Evolutionary conservation across 2,113 vertebrate genomes (phyloP).

Genomic region (Hepsetus odoe): DNA sequence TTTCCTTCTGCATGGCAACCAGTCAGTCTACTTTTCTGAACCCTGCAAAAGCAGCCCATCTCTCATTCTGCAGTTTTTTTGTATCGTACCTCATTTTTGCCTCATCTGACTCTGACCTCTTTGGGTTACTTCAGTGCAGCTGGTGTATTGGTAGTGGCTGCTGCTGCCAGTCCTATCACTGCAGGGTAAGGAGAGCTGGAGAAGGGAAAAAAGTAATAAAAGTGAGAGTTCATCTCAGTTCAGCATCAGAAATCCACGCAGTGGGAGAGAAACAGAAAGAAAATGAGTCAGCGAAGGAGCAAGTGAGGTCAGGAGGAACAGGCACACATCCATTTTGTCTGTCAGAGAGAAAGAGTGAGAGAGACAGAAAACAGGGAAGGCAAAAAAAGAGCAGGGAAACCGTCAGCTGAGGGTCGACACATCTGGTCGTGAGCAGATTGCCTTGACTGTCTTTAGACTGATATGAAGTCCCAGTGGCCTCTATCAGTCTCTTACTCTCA

Average conservation of each 20-base stretch:
- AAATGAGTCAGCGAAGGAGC: conserved; percentile 53
- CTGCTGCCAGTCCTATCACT: conserved; percentile 45
- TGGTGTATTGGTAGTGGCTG: conserved; percentile 56
- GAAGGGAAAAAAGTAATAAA: conserved; percentile 54
- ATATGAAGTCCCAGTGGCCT: conserved; percentile 23
- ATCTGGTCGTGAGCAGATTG: conserved; percentile 44
- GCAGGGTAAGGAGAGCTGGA: conserved; percentile 26
- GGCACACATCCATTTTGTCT: conserved; percentile 21
- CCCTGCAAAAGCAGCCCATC: neutral
- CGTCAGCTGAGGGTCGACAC: conserved; percentile 26
- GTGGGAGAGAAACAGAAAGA: conserved; percentile 45
- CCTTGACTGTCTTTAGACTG: conserved; percentile 44
- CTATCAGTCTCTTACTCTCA: conserved; percentile 1
- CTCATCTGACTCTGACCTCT: conserved; percentile 41
- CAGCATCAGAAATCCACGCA: conserved; percentile 44
- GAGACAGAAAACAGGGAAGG: neutral
- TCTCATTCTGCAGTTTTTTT: conserved; percentile 1
- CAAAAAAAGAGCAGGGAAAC: conserved; percentile 19
- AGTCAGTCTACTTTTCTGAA: neutral
- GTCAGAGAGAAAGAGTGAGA: conserved; percentile 22
- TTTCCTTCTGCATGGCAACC: neutral
- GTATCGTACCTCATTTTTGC: conserved; percentile 7
- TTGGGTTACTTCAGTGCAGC: conserved; percentile 51
- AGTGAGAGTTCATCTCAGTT: conserved; percentile 58
- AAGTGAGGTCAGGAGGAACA: conserved; percentile 46